A percentile compares a stretch with the other conserved stretches of the same genome.
Conservation (phyloP, 2,797 vertebrate species). For the Ispidina picta region DNA sequence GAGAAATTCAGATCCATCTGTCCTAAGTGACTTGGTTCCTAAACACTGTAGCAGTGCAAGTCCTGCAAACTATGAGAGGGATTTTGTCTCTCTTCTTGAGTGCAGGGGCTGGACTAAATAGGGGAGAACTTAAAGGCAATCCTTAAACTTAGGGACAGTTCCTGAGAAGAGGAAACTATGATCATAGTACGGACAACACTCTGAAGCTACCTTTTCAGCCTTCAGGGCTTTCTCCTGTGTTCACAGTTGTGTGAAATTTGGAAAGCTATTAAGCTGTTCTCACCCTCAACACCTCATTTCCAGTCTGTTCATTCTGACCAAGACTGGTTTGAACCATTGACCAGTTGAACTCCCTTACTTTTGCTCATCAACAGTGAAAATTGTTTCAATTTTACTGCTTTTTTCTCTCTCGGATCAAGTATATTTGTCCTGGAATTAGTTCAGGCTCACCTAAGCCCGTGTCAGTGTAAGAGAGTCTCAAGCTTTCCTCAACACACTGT, state of each 20-base stretch:
- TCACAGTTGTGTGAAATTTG: background rate
- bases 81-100: background rate
- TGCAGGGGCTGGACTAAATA: background rate
- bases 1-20: background rate
- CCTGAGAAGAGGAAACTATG: background rate
- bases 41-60: background rate
- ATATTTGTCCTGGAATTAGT: conserved; percentile 60
- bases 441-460: conserved; percentile 40
- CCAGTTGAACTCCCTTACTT: conserved; percentile 38
- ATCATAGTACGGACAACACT: fast-evolving
- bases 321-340: background rate
- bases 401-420: background rate
- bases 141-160: background rate
- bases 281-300: background rate
- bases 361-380: background rate
- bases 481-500: conserved; percentile 52
- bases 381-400: conserved; percentile 33
- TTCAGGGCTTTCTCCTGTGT: background rate
- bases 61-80: background rate
- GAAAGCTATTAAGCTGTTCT: background rate
- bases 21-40: background rate
- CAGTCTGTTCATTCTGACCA: background rate
- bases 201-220: background rate
- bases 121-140: background rate
- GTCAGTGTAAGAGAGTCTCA: conserved; percentile 31